A percentile compares a stretch with the other conserved stretches of the same genome.
Conservation (phyloP, 2,113 vertebrate genomes). For the Gopherus evgoodei region DNA sequence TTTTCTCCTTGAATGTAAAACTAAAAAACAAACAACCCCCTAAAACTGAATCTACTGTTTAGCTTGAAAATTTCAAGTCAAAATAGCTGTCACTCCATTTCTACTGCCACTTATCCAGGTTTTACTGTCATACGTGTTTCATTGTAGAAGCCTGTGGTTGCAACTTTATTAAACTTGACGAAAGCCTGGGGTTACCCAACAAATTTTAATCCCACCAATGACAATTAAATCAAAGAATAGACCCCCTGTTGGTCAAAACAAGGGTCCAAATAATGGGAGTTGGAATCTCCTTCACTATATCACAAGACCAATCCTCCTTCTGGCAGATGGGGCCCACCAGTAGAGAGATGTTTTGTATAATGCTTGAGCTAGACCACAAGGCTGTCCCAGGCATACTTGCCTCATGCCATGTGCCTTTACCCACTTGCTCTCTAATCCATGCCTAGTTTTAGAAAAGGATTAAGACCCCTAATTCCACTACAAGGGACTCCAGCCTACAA, state of each 20-base stretch:
- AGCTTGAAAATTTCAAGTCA: neutral
- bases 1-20: neutral
- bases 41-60: neutral
- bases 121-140: neutral
- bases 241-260: neutral
- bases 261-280: neutral
- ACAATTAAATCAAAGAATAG: neutral
- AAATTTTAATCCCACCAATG: neutral
- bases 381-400: neutral
- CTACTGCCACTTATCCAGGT: neutral
- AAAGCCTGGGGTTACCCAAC: neutral
- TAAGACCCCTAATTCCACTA: neutral
- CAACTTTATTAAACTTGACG: neutral
- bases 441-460: neutral
- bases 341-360: fast-evolving
- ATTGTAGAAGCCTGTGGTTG: neutral
- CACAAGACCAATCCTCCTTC: neutral
- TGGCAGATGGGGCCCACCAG: neutral
- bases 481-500: neutral
- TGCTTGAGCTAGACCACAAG: neutral
- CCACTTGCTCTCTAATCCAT: neutral
- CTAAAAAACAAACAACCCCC: neutral
- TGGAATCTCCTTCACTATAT: neutral
- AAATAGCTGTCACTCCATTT: neutral
- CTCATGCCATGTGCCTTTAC: neutral